A percentile compares a stretch with the other conserved stretches of the same genome.
Conservation (phyloP, 2,113 vertebrate genomes). For the Megaceryle maxima region DNA sequence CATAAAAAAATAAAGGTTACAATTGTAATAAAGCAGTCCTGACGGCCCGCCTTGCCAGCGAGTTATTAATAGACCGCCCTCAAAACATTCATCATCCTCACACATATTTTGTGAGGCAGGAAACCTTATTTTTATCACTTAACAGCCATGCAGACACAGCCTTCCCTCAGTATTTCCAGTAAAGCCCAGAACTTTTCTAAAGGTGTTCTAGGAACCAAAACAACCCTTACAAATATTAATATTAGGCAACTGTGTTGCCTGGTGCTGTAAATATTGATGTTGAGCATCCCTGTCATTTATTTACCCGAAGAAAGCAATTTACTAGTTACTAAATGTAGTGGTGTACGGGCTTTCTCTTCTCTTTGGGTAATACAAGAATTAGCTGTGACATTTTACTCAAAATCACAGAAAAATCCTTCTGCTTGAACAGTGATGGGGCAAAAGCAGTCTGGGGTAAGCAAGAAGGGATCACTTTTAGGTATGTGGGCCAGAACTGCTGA, state of each 20-base stretch:
- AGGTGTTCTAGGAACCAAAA: neutral
- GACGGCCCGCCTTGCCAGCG: neutral
- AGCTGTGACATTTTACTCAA: neutral
- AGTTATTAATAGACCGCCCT: neutral
- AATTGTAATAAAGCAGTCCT: neutral
- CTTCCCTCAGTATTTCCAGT: neutral
- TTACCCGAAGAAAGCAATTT: neutral
- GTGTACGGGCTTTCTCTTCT: neutral
- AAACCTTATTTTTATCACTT: neutral
- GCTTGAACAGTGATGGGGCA: fast-evolving
- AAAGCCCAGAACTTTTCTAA: neutral
- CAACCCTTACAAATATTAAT: neutral
- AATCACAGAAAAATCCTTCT: neutral
- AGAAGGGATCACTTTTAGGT: neutral
- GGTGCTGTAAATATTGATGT: neutral
- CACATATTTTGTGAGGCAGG: neutral
- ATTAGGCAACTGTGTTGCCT: neutral
- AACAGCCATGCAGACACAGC: neutral
- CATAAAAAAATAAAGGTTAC: neutral
- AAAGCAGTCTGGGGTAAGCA: neutral
- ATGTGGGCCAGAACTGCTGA: neutral
- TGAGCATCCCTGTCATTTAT: neutral
- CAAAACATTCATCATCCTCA: neutral
- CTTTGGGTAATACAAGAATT: neutral
- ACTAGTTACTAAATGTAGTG: neutral